These are phyloP conservation scores for Drosophila eohydei DNA, from an alignment of 2,888 invertebrate species.

Conservation along the genomic window DNA sequence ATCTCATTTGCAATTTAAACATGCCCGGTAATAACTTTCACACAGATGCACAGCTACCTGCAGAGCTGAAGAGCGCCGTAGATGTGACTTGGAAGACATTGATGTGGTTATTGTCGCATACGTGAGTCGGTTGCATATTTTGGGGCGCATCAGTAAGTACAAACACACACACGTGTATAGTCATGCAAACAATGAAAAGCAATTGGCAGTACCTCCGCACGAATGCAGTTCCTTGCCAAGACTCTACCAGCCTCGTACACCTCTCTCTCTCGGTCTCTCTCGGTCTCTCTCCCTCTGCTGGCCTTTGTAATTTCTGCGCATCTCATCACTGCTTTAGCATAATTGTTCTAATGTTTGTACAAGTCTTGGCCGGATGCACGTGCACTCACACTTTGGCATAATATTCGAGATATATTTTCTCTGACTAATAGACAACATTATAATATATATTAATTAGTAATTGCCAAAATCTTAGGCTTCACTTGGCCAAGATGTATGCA, in stretches of 20 bases:
- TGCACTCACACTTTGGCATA: conserved; percentile 20
- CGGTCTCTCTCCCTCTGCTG: too few relatives aligned
- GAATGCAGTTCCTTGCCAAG: conserved; percentile 20
- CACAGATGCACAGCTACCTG: conserved; percentile 23
- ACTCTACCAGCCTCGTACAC: not conserved
- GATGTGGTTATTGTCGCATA: conserved; percentile 66
- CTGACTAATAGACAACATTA: conserved; percentile 18
- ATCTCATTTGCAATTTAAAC: conserved; percentile 60
- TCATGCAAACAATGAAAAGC: conserved; percentile 55
- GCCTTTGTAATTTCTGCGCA: conserved; percentile 13
- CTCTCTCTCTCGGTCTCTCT: not conserved
- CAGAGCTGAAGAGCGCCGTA: not conserved
- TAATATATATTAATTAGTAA: conserved; percentile 36
- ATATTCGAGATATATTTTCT: conserved; percentile 27
- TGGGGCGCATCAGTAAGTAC: conserved; percentile 48
- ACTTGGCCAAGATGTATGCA: conserved; percentile 4
- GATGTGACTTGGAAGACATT: conserved; percentile 40
- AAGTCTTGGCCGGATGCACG: conserved; percentile 46
- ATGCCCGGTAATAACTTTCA: conserved; percentile 42
- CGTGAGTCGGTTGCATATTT: conserved; percentile 51
- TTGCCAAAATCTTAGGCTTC: conserved; percentile 32
- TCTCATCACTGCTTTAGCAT: conserved; percentile 59
- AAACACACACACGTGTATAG: conserved; percentile 2
- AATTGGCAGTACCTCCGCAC: conserved; percentile 51
- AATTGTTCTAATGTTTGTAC: conserved; percentile 72